Base-by-base conservation (phyloP, 2,888 invertebrate genomes). In the Melolontha melolontha region DNA sequence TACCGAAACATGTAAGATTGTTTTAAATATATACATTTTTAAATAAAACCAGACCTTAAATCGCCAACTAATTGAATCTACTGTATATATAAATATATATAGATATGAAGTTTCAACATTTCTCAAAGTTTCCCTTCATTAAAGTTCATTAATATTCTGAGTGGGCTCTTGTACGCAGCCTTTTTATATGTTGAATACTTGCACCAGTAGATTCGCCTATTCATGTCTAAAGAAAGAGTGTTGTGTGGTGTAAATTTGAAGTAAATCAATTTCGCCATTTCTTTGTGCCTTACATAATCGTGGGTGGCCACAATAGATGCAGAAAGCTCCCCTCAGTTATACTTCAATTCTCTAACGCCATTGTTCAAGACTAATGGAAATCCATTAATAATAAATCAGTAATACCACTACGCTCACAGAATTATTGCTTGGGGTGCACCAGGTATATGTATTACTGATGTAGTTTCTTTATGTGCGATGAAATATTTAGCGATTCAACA, bases 371-470 rank as follows among this genome's bases (percentile, higher is more conserved):
- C 79, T 80, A 80, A 79, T 79, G 79, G 80, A 78, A 77, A 77
- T 77, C 78, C 79, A 80, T 80, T 80, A 80, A 80, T 80, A 80
- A 80, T 80, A 80, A 79, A 80, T 80, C 80, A 79, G 77, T 78
- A 78, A 78, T 77, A 76, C 77, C 76, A 71, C 74, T 70, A 68
- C 69, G 70, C 69, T 70, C 70, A 73, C 74, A 70, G 73, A 75
- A 74, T 73, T 75, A 76, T 76, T 76, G 74, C 74, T 70, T 70
- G 69, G 74, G 71, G 72, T 71, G 73, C 67, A 71, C 67, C 72
- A 71, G 71, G 66, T 68, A 68, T 51, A 47, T 42, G 65, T 63
- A 69, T 54, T 69, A 40, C 63, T 63, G 52, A 51, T 62, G 49
- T 66, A 65, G 59, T 65, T 69, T 66, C 69, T 59, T 69, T 66